Evolutionary conservation across 2,113 vertebrate genomes (phyloP).

Genomic region (Motacilla tschutschensis): DNA sequence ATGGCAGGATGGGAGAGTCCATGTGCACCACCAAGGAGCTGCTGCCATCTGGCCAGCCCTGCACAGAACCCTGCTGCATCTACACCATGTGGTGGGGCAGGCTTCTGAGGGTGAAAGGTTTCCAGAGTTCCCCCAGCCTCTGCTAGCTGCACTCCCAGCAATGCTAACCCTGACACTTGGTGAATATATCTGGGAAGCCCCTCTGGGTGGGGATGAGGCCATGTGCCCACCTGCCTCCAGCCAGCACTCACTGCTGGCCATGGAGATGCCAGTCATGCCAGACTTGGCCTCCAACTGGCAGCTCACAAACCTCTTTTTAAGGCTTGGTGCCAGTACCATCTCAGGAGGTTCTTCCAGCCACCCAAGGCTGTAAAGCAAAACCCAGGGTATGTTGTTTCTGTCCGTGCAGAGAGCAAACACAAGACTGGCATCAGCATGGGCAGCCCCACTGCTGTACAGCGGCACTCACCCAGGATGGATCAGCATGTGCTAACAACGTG

Average conservation of each 20-base stretch:
- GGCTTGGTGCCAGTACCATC: not conserved
- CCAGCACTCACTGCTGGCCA: not conserved
- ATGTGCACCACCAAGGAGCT: not conserved
- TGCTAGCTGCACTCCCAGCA: not conserved
- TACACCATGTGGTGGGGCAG: not conserved
- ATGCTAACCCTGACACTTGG: not conserved
- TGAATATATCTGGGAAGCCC: rapidly evolving
- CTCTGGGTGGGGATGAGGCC: not conserved
- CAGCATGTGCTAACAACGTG: not conserved
- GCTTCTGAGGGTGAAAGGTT: not conserved
- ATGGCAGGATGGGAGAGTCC: rapidly evolving
- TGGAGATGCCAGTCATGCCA: not conserved
- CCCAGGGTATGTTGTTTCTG: not conserved
- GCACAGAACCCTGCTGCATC: not conserved
- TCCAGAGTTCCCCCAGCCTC: not conserved
- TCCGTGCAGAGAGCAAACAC: not conserved
- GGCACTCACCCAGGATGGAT: not conserved
- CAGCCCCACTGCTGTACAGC: not conserved
- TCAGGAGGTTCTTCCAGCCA: not conserved
- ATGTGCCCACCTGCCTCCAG: rapidly evolving
- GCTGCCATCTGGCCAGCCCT: rapidly evolving
- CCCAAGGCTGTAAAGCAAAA: not conserved
- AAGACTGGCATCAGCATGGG: not conserved
- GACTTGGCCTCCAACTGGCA: not conserved
- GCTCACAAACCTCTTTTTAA: not conserved